These are phyloP conservation scores for Ramphastos sulfuratus DNA, from an alignment of 2,113 vertebrate species.

Conservation along the genomic window DNA sequence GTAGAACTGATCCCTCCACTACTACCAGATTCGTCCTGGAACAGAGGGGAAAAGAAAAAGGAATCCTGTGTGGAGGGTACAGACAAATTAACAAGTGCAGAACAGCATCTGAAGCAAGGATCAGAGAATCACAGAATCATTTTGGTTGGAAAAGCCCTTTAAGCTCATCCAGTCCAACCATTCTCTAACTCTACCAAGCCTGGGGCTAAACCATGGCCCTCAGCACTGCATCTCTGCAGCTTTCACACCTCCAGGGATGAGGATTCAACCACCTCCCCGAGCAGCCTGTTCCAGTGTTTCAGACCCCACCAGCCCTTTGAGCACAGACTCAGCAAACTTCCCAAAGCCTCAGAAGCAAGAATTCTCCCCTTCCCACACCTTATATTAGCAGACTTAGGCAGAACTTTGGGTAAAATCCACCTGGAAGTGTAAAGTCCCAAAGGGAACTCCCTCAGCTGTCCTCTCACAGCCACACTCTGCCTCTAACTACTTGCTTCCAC, in stretches of 20 bases:
- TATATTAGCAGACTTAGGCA: neutral
- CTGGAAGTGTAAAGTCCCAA: neutral
- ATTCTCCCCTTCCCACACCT: neutral
- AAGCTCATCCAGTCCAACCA: too few species aligned
- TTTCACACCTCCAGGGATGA: too few species aligned
- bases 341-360: neutral
- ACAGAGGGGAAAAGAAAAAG: neutral
- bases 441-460: neutral
- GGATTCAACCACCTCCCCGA: too few species aligned
- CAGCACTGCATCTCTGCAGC: too few species aligned
- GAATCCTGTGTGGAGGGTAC: neutral
- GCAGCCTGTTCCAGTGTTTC: too few species aligned
- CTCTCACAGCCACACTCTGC: neutral
- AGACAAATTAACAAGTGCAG: neutral
- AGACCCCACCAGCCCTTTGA: too few species aligned
- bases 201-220: too few species aligned
- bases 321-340: too few species aligned
- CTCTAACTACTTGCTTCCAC: too few species aligned
- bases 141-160: too few species aligned
- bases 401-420: neutral
- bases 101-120: neutral
- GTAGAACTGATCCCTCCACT: slow-evolving; percentile 89
- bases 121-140: too few species aligned
- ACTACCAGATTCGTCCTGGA: slow-evolving; percentile 89
- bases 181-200: too few species aligned